Evolutionary conservation across 2,888 invertebrate genomes (phyloP).

Genomic region (Idaea dimidiata): DNA sequence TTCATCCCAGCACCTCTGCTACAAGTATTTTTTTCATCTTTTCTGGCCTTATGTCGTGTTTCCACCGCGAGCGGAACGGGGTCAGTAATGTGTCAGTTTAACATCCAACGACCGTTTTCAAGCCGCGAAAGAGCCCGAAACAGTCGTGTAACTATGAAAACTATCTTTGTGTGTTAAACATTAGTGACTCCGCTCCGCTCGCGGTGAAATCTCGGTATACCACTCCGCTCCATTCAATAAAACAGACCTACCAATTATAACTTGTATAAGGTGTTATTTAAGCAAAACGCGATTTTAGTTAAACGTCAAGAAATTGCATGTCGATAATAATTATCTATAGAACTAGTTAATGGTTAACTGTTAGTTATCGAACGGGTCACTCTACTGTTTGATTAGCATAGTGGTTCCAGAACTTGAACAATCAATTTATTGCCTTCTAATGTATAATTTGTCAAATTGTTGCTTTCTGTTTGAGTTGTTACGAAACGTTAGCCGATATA

Average conservation of each 20-base stretch:
- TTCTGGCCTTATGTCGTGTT: too few species aligned
- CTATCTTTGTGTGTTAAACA: too few species aligned
- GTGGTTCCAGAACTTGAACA: conserved; percentile 1
- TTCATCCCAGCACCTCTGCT: too few species aligned
- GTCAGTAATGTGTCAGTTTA: too few species aligned
- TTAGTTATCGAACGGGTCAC: conserved; percentile 39
- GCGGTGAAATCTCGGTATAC: neutral
- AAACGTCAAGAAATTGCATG: conserved; percentile 13
- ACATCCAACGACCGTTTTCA: too few species aligned
- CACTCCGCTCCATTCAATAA: neutral
- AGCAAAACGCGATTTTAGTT: neutral
- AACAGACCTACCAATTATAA: neutral
- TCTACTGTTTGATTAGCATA: conserved; percentile 51
- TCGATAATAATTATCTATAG: conserved; percentile 22
- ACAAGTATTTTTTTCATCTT: too few species aligned
- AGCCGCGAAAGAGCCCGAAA: too few species aligned
- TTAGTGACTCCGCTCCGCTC: too few species aligned
- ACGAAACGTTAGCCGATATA: too few species aligned
- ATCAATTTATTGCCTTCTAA: conserved; percentile 19
- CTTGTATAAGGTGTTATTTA: conserved; percentile 5
- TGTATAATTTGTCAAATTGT: conserved; percentile 45
- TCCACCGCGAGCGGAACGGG: too few species aligned
- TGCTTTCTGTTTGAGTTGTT: conserved; percentile 35
- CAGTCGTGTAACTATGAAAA: too few species aligned
- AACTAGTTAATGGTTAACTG: conserved; percentile 39